Conservation (phyloP, 2,797 vertebrate species). For the Selene dorsalis region DNA sequence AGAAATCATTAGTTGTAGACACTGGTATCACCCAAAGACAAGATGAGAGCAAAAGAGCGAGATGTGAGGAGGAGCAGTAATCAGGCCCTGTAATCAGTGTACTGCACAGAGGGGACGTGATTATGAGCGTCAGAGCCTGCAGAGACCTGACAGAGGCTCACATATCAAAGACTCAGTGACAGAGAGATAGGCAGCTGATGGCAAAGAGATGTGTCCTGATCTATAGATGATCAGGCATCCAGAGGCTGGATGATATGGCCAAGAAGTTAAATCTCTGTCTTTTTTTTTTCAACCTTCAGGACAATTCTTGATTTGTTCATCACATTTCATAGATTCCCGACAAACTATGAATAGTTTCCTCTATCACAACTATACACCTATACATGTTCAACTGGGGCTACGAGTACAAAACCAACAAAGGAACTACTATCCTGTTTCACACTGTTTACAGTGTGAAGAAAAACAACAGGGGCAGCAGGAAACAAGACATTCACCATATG, state of each 20-base stretch:
- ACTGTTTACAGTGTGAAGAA: neutral
- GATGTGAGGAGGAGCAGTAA: constrained; percentile 13
- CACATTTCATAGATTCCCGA: neutral
- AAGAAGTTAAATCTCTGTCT: too few relatives aligned
- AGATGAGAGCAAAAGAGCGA: neutral
- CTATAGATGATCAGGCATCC: constrained; percentile 21
- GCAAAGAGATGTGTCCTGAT: neutral
- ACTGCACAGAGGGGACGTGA: constrained; percentile 43
- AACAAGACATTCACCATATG: too few relatives aligned
- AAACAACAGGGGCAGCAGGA: neutral
- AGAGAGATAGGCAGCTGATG: neutral
- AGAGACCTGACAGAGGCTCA: constrained; percentile 45
- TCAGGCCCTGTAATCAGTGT: constrained; percentile 4
- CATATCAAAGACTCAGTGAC: constrained; percentile 55
- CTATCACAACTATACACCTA: too few relatives aligned
- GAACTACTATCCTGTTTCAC: neutral
- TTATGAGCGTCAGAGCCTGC: constrained; percentile 29
- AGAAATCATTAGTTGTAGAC: too few relatives aligned
- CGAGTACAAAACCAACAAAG: neutral
- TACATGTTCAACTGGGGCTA: too few relatives aligned
- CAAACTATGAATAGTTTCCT: neutral
- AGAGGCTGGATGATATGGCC: neutral
- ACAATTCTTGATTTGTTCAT: neutral
- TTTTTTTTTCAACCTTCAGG: neutral
- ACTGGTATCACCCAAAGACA: neutral